A percentile compares a stretch with the other conserved stretches of the same genome.
Conservation (phyloP, 2,797 vertebrate species). For the Vespertilio murinus region DNA sequence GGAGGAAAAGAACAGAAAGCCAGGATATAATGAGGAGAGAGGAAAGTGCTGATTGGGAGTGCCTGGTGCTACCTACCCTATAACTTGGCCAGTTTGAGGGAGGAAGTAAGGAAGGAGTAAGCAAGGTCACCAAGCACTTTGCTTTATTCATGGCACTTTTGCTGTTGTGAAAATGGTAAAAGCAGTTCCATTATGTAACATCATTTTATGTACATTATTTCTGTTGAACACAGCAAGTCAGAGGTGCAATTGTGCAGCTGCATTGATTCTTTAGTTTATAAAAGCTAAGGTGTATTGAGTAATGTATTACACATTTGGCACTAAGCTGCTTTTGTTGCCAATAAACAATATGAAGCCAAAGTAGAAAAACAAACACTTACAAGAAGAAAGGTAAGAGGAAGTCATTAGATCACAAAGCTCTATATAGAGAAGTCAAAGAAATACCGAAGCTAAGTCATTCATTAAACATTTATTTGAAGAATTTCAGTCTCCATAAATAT, state of each 20-base stretch:
- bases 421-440: neutral
- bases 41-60: neutral
- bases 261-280: slow-evolving; percentile 46
- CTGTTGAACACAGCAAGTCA: slow-evolving; percentile 3
- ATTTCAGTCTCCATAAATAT: neutral
- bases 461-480: neutral
- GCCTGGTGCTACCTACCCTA: too few relatives aligned
- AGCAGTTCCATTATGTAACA: neutral
- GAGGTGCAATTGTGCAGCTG: neutral
- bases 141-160: neutral
- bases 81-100: neutral
- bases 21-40: neutral
- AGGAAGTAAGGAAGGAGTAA: neutral
- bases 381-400: slow-evolving; percentile 18
- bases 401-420: neutral
- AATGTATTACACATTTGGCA: slow-evolving; percentile 5
- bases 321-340: slow-evolving; percentile 15
- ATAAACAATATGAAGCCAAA: slow-evolving; percentile 35
- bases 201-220: slow-evolving; percentile 5
- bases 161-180: neutral
- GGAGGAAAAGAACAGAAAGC: neutral
- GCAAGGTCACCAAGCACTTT: neutral
- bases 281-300: slow-evolving; percentile 18
- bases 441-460: neutral
- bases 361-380: neutral